A percentile compares a stretch with the other conserved stretches of the same genome.
Conservation (phyloP, 30 jellyfish, hydroid and myxozoan genomes). For the Hydra vulgaris region DNA sequence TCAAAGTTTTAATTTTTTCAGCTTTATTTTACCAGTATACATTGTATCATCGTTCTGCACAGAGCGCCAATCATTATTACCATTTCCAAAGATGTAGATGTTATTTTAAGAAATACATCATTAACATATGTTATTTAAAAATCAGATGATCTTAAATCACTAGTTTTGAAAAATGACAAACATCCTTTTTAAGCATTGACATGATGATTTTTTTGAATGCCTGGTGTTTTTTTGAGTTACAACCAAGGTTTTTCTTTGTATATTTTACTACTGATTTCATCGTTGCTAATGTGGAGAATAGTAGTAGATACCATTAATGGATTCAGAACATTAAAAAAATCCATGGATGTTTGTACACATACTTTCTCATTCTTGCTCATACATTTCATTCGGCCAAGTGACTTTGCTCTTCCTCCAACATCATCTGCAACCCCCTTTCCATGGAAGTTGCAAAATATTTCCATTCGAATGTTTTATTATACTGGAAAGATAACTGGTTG, state of each 20-base stretch:
- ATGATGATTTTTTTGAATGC: background rate
- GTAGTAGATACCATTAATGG: background rate
- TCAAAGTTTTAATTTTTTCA: background rate
- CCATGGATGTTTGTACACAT: background rate
- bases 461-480: slow-evolving; percentile 31
- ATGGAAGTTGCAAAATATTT: slow-evolving; percentile 44
- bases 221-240: background rate
- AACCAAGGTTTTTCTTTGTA: background rate
- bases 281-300: background rate
- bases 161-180: background rate
- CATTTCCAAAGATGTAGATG: background rate
- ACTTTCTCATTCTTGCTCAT: background rate
- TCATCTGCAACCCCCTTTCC: slow-evolving; percentile 41
- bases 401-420: slow-evolving; percentile 37
- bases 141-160: background rate
- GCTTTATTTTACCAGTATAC: background rate
- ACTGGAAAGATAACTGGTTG: background rate
- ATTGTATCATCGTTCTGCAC: too few relatives aligned
- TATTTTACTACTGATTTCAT: background rate
- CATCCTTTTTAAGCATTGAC: background rate
- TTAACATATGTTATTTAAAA: too few relatives aligned
- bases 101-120: background rate
- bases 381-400: slow-evolving; percentile 1
- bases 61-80: too few relatives aligned
- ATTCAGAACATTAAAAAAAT: background rate